Base-by-base conservation (phyloP, 2,113 vertebrate species). In the Oncorhynchus kisutch region DNA sequence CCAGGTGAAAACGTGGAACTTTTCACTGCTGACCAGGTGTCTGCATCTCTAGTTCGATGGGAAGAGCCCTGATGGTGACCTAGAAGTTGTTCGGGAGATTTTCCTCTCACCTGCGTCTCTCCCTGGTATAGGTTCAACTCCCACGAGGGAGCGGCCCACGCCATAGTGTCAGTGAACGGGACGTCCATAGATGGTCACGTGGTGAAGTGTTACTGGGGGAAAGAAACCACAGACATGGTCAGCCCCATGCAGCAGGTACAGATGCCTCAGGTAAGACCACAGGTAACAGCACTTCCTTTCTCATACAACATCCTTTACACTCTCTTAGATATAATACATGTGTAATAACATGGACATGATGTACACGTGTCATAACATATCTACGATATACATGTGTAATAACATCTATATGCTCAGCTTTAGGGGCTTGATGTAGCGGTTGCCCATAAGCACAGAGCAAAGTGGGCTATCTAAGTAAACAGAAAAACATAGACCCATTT, bases 151-250 rank as follows among this genome's bases (percentile, higher is more conserved):
- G 97, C 97, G 0, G 97, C 97, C 6, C 97, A 98, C 20, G 97
- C 97, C 29, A 99, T 99, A 66, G 97, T 99, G 27, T 98, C 97
- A 0, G 97, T 99, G 78, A 99, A 99, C 1, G 97, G 96, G 24
- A 98, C 96, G 0, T 93, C 94, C 65, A 95, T 99, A 78, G 97
- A 99, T 84, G 96, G 97, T 18, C 95, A 97, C 49, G 91, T 96
- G 0, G 97, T 99, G 13, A 99, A 99, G 81, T 99, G 97, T 79
- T 99, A 97, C 82, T 99, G 97, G 97, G 97, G 97, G 80, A 99
- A 99, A 89, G 97, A 99, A 82, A 97, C 95, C 0, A 92, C 95
- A 0, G 95, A 96, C 87, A 94, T 96, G 92, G 88, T 93, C 75
- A 96, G 89, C 75, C 95, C 97, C 0, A 94, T 99, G 20, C 97